phyloP scores from a whole-genome alignment of 2,113 vertebrate species.

The Enhydra lutris region DNA sequence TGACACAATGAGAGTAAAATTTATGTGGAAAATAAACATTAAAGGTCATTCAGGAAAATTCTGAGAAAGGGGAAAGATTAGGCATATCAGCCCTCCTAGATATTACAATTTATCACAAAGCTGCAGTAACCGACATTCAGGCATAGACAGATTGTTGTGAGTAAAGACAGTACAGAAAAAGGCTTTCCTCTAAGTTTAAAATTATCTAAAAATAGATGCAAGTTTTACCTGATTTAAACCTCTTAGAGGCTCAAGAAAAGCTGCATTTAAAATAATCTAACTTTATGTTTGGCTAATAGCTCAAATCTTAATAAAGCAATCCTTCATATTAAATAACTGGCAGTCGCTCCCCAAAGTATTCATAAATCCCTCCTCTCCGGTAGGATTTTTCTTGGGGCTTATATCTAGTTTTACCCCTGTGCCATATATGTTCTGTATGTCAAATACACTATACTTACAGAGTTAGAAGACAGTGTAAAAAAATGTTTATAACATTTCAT shows the following conservation, averaged over 20 bases:
- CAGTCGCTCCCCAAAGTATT: background rate
- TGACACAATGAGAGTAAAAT: slow-evolving; percentile 18
- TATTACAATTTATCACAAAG: slow-evolving; percentile 6
- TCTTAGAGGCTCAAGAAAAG: background rate
- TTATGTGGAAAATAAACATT: slow-evolving; percentile 3
- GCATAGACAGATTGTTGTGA: background rate
- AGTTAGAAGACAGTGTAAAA: background rate
- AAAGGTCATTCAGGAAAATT: background rate
- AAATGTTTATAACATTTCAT: background rate
- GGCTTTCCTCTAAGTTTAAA: background rate
- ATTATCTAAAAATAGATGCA: slow-evolving; percentile 17
- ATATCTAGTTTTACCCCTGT: background rate
- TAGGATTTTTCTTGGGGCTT: background rate
- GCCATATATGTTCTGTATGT: background rate
- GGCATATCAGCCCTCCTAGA: background rate
- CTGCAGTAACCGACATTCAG: background rate
- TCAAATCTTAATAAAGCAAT: background rate
- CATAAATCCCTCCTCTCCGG: background rate
- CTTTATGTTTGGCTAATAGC: background rate
- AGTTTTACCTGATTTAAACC: background rate
- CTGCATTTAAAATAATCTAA: background rate
- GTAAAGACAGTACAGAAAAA: background rate
- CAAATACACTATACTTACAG: background rate
- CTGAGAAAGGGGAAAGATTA: background rate
- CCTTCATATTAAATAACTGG: background rate